phyloP scores from a whole-genome alignment of 2,888 invertebrate genomes.

The Scaeva pyrastri region DNA sequence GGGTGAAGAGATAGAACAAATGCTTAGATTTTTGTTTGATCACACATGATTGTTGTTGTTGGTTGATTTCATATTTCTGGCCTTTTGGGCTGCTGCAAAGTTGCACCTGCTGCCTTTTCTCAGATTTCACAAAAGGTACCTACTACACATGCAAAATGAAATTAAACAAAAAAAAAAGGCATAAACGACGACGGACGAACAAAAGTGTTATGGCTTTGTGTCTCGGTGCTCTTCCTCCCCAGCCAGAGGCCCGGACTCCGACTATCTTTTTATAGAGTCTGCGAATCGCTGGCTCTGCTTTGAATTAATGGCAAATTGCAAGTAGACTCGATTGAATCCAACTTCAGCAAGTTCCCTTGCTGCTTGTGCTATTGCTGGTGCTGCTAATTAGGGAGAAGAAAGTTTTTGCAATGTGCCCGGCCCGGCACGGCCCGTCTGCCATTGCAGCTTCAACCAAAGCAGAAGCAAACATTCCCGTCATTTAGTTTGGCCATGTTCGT shows the following conservation, averaged over 20 bases:
- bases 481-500: slow-evolving; percentile 43
- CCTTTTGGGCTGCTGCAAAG: slow-evolving; percentile 39
- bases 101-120: slow-evolving; percentile 73
- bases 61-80: slow-evolving; percentile 22
- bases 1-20: slow-evolving; percentile 21
- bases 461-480: slow-evolving; percentile 37
- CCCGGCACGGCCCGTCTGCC: slow-evolving; percentile 17
- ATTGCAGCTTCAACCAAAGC: neutral
- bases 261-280: slow-evolving; percentile 50
- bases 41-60: slow-evolving; percentile 30
- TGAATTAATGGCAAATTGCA: slow-evolving; percentile 67
- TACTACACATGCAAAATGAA: slow-evolving; percentile 35
- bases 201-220: slow-evolving; percentile 52
- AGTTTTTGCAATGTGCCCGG: slow-evolving; percentile 55
- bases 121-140: slow-evolving; percentile 68
- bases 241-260: slow-evolving; percentile 9
- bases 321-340: slow-evolving; percentile 39
- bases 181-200: slow-evolving; percentile 4
- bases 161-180: slow-evolving; percentile 22
- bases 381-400: slow-evolving; percentile 73
- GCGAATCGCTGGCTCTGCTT: slow-evolving; percentile 49
- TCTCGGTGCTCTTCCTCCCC: slow-evolving; percentile 10
- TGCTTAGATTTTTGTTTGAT: slow-evolving; percentile 58
- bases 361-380: slow-evolving; percentile 3
- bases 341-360: slow-evolving; percentile 27